Base-by-base conservation (phyloP, 1,140 invertebrate genomes). In the Drosophila tani region DNA sequence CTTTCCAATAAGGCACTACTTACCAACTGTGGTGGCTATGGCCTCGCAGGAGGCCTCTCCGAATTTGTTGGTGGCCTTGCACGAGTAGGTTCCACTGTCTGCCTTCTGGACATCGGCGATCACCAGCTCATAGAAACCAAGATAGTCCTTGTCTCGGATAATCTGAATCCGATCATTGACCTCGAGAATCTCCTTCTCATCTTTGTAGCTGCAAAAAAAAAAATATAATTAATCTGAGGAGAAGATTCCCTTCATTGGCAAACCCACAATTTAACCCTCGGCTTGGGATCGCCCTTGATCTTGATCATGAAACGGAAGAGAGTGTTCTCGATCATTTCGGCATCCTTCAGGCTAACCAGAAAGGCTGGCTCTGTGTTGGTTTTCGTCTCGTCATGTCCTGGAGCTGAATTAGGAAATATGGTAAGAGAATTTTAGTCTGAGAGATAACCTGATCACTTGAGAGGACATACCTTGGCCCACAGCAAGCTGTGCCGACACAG, bases 1-100 rank as follows among this genome's bases (percentile, higher is more conserved):
- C 9, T 12, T 9, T 40, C 5, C 24, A 45, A 4, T 27, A 15
- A 47, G 50, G 3, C 47, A 14, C 6, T 49, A 62, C 93, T 91
- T 93, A 96, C 96, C 95, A 56, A 96, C 96, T 55, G 98, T 97
- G 51, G 96, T 95, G 7, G 98, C 95, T 1, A 93, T 94, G 1
- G 96, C 97, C 80, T 97, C 96, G 50, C 96, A 96, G 4, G 94
- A 94, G 7, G 95, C 95, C 77, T 97, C 95, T 0, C 98, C 98
- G 82, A 95, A 96, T 53, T 95, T 95, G 92, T 99, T 99, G 2
- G 93, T 95, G 8, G 98, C 98, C 2, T 95, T 95, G 91, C 97
- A 98, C 53, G 96, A 96, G 93, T 99, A 99, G 21, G 94, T 94
- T 11, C 98, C 99, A 40, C 96, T 96, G 93, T 99, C 98, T 14